Evolutionary conservation across 2,797 vertebrate species (phyloP).

Genomic region (Gouania willdenowi): DNA sequence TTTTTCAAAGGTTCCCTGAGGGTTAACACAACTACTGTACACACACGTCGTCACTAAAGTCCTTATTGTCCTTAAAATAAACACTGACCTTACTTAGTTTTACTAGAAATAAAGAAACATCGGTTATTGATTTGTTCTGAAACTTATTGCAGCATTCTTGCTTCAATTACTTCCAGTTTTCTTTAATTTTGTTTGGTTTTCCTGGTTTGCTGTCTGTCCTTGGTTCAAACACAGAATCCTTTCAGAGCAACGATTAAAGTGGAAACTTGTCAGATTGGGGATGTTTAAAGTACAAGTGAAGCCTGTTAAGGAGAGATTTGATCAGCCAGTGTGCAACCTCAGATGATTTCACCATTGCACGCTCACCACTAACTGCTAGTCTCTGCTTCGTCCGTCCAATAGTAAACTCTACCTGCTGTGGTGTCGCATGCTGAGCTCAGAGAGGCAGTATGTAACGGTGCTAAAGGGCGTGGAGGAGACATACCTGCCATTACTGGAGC

Average conservation of each 20-base stretch:
- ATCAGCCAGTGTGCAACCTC: conserved; percentile 16
- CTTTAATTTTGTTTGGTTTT: too few species aligned
- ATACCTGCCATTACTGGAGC: conserved; percentile 71
- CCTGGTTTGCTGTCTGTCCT: too few species aligned
- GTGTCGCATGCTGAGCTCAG: conserved; percentile 82
- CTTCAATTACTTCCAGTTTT: too few species aligned
- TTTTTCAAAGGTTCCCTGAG: too few species aligned
- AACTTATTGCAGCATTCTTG: too few species aligned
- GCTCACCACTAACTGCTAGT: not conserved
- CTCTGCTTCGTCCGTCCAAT: conserved; percentile 3
- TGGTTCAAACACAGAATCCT: too few species aligned
- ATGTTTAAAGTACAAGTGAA: conserved; percentile 9
- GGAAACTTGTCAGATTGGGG: conserved; percentile 3
- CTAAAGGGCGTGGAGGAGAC: conserved; percentile 77
- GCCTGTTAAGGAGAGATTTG: conserved; percentile 17
- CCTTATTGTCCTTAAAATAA: too few species aligned
- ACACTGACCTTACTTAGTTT: too few species aligned
- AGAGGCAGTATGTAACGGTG: conserved; percentile 80
- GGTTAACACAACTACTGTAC: too few species aligned
- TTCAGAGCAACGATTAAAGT: conserved; percentile 19
- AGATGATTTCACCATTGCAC: conserved; percentile 30
- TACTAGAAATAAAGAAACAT: too few species aligned
- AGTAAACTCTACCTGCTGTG: conserved; percentile 84
- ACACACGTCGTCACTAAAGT: too few species aligned
- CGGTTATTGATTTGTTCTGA: too few species aligned